Base-by-base conservation (phyloP, 1,140 invertebrate genomes). In the Megalopta genalis region DNA sequence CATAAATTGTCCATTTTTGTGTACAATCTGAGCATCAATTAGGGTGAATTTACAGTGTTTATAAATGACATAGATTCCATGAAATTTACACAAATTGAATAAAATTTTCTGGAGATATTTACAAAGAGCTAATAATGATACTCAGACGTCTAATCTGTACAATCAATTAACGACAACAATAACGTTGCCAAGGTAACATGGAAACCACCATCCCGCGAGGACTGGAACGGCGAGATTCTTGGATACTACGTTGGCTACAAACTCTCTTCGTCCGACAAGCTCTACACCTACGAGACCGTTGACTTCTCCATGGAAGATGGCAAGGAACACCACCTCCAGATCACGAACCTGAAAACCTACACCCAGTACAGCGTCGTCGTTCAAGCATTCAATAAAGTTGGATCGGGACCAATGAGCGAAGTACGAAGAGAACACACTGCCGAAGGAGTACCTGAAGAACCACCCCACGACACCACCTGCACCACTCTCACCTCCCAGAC, bases 331-430 rank as follows among this genome's bases (percentile, higher is more conserved):
- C 96, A 96, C 87, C 93, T 98, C 76, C 95, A 97, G 89, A 96
- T 98, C 87, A 94, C 94, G 62, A 97, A 97, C 88, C 93, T 97
- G 25, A 97, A 97, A 85, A 98, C 97, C 16, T 99, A 98, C 93
- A 99, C 98, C 0, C 97, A 98, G 91, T 99, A 99, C 92, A 96
- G 97, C 8, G 96, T 99, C 0, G 97, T 99, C 12, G 97, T 99
- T 23, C 98, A 98, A 93, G 98, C 98, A 0, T 99, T 98, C 90
- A 99, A 99, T 92, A 97, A 97, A 92, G 96, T 98, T 87, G 98
- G 98, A 18, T 95, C 97, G 2, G 98, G 98, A 57, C 98, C 98
- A 0, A 95, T 97, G 88, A 98, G 97, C 42, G 96, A 96, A 63
- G 97, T 98, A 91, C 94, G 96, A n/a, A 96, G 96, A 86, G 97